Base-by-base conservation (phyloP, 2,888 invertebrate species). In the Callyntrura sp. region DNA sequence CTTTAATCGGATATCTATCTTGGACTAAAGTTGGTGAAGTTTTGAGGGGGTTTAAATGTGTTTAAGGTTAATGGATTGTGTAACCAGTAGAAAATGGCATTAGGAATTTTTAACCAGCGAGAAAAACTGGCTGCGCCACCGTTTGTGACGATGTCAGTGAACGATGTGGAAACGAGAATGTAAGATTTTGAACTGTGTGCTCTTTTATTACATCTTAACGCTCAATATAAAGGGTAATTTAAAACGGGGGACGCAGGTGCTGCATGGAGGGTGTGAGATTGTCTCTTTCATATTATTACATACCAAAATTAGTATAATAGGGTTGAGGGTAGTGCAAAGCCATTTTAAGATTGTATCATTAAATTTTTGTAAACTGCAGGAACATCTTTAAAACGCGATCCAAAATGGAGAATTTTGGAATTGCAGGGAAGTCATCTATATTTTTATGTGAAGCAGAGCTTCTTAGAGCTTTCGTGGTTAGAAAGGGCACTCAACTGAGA, bases 401-500 rank as follows among this genome's bases (percentile, higher is more conserved):
- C 4, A 73, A 35, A 25, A 78, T 91, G 28, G 65, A 73, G 3
- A 70, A 81, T 35, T 84, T 55, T 25, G 43, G 11, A 45, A 45
- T 88, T 3, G 83, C 25, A 0, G 85, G 83, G 60, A 70, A 86
- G 55, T 70, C 78, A 11, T 70, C 79, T 43, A 84, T 91, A 25
- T 65, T 93, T 3, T 23, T 51, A 1, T 51, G 79, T 0, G 93
- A 93, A 90, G 76, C 85, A 9, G 82, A 81, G 3, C 70, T 92
- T 14, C 81, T 93, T 1, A 65, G 68, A 48, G 91, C 90, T 0
- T 93, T 90, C 70, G 90, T 92, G 6, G 83, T 81, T 9, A 51
- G 92, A 60, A 93, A 93, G 51, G 93, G 92, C 28, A 91, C 91
- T 20, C 93, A 93, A 78, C 73, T 91, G 55, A 35, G 91, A 17